These are phyloP conservation scores for Psococerastis gibbosa DNA, from an alignment of 2,888 invertebrate genomes.

Conservation along the genomic window DNA sequence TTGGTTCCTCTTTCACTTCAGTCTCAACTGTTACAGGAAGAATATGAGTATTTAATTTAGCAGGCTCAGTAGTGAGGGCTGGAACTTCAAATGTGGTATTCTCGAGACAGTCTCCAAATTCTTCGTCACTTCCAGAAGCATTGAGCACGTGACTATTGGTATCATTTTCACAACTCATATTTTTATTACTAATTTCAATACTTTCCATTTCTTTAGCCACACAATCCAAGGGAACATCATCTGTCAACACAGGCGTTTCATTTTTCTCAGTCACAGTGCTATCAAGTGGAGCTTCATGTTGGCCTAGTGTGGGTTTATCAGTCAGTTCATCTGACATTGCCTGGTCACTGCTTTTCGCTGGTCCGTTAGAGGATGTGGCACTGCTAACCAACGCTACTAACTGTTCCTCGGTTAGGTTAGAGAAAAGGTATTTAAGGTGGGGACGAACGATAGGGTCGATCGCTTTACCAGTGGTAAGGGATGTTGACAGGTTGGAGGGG, in stretches of 20 bases:
- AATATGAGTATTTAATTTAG: background rate
- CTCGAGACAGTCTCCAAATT: background rate
- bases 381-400: background rate
- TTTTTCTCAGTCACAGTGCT: background rate
- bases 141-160: too few species aligned
- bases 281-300: background rate
- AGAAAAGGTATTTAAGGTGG: background rate
- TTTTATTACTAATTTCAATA: too few species aligned
- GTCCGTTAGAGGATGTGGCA: too few species aligned
- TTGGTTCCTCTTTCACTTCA: background rate
- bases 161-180: too few species aligned
- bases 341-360: background rate
- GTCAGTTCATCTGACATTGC: too few species aligned
- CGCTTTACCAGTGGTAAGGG: conserved; percentile 4
- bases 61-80: background rate
- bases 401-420: conserved; percentile 3
- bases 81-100: background rate
- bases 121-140: background rate
- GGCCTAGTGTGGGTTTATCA: too few species aligned
- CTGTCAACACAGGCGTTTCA: background rate
- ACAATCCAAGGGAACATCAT: background rate
- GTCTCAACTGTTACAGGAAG: background rate
- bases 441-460: conserved; percentile 1
- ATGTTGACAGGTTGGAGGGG: background rate
- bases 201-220: too few species aligned